Conservation (phyloP, 1,140 invertebrate genomes). For the Protaetia brevitarsis region DNA sequence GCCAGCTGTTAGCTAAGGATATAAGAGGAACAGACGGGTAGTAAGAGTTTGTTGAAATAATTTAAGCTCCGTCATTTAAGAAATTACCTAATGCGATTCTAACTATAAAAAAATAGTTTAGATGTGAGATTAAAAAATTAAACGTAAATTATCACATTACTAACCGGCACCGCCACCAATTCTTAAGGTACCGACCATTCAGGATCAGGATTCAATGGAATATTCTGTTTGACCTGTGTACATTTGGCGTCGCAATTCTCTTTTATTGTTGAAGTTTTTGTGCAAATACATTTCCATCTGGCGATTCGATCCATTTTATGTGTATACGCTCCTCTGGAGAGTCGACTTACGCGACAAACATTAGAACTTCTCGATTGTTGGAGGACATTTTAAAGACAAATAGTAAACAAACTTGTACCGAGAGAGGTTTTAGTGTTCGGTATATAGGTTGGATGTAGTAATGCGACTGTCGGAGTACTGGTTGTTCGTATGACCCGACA, state of each 20-base stretch:
- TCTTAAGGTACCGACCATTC: too few relatives aligned
- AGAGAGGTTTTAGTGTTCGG: background rate
- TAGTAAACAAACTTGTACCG: constrained; percentile 4
- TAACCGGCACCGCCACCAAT: too few relatives aligned
- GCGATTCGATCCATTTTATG: background rate
- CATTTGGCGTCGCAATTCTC: too few relatives aligned
- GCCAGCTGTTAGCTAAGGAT: background rate
- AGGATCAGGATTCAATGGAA: too few relatives aligned
- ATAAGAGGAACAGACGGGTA: too few relatives aligned
- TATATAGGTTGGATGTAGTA: background rate
- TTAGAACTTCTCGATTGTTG: background rate
- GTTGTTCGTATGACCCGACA: background rate
- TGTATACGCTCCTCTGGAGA: background rate
- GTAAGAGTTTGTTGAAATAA: too few relatives aligned
- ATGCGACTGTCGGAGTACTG: background rate
- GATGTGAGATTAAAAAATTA: too few relatives aligned
- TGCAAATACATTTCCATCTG: background rate
- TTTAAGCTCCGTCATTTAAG: background rate
- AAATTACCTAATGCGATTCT: background rate
- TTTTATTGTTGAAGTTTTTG: background rate
- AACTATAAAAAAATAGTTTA: too few relatives aligned
- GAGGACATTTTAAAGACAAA: constrained; percentile 1
- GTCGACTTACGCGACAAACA: background rate
- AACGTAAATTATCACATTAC: too few relatives aligned
- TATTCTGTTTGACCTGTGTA: too few relatives aligned